phyloP scores from a whole-genome alignment of 2,113 vertebrate species.

The Crotalus helleri region DNA sequence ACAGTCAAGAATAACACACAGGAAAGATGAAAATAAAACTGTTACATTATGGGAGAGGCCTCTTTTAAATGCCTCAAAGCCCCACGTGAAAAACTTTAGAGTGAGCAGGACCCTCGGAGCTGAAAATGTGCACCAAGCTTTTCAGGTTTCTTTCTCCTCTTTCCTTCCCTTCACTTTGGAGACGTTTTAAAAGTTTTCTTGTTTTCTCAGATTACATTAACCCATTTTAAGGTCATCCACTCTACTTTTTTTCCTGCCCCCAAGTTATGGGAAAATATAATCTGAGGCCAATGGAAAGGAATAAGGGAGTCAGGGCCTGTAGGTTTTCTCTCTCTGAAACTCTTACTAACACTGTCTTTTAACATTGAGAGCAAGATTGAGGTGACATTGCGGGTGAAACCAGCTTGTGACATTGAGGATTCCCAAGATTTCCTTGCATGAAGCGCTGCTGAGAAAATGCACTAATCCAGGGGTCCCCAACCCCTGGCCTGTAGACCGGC shows the following conservation, averaged over 20 bases:
- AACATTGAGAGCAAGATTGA: neutral
- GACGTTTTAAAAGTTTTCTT: neutral
- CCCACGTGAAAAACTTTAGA: neutral
- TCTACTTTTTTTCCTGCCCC: neutral
- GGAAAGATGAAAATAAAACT: neutral
- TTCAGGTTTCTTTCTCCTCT: neutral
- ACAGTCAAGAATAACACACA: neutral
- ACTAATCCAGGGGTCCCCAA: neutral
- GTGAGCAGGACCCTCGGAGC: neutral
- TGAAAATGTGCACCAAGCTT: neutral
- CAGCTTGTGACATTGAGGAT: neutral
- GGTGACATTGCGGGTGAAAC: neutral
- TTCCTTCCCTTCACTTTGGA: neutral
- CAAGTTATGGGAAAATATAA: neutral
- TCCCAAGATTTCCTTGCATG: neutral
- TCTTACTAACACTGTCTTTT: neutral
- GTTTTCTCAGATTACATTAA: neutral
- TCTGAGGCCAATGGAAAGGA: neutral
- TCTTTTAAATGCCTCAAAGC: neutral
- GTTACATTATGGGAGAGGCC: neutral
- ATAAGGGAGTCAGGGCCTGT: neutral
- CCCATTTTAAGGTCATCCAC: neutral
- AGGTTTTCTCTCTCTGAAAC: neutral
- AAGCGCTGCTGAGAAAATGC: neutral
- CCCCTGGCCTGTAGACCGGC: too few relatives aligned